Evolutionary conservation across 2,888 invertebrate species (phyloP), one percentile per base, ranked within the genome.

Genomic region (Abrostola triplasia): DNA sequence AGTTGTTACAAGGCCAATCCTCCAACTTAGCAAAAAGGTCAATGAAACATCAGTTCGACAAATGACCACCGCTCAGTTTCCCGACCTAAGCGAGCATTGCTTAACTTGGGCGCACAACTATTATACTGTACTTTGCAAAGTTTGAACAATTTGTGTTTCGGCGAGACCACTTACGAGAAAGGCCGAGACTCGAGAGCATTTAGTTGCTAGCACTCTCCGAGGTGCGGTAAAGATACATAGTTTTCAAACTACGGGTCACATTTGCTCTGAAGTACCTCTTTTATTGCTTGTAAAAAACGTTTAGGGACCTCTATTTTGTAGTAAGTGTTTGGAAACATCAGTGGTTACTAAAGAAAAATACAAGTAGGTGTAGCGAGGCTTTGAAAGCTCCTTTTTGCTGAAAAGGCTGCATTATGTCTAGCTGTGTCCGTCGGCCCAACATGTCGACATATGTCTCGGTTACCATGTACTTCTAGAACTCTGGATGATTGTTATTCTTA

Each of bases 91-190:
- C 36, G 36, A 13, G 9, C 41, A 13, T n/a, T 36, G 40, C 41
- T 49, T 36, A 49, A 50, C 59, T 64, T 76, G 5, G n/a, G 37
- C 5, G 58, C n/a, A 64, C 58, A 64, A 72, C 66, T 71, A 70
- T 76, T 57, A 59, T 67, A 59, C 41, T 58, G 66, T 66, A 73
- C 73, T 74, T 65, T 51, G 35, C 62, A 2, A 74, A 74, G 55
- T 74, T 71, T 38, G 55, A 58, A 63, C 74, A 74, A 74, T 74
- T 74, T 68, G 65, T 53, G 65, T 24, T 61, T 11, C 37, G 51
- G n/a, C 6, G 52, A 37, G 40, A 63, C 71, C 71, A 68, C 64
- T 74, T 74, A 41, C 24, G 24, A 24, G 24, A n/a, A n/a, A 51
- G 68, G 50, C 42, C 12, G 51, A 38, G 24, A 35, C 48, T 41